Evolutionary conservation across 2,797 vertebrate genomes (phyloP).

Genomic region (Momotus momota): DNA sequence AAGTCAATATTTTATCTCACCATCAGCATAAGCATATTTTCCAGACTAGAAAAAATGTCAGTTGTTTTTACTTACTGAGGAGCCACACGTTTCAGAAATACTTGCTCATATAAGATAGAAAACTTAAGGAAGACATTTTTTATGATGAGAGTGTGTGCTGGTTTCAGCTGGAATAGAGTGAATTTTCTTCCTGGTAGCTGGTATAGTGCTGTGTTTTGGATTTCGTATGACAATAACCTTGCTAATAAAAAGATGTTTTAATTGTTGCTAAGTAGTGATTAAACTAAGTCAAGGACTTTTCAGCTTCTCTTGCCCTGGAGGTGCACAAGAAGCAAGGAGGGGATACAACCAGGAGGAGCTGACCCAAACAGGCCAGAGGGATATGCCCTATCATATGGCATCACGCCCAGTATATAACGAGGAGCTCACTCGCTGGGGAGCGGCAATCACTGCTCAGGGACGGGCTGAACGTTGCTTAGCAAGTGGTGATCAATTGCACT

Average conservation of each 20-base stretch:
- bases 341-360: background rate
- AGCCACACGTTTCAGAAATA: background rate
- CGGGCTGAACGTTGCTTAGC: accelerated
- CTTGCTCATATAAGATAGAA: accelerated
- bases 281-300: background rate
- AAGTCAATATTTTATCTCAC: background rate
- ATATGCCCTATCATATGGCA: background rate
- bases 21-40: background rate
- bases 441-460: background rate
- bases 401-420: background rate
- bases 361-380: no score
- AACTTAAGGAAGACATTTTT: background rate
- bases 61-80: background rate
- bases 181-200: background rate
- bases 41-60: accelerated
- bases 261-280: no score
- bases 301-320: background rate
- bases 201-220: background rate
- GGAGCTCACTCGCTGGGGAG: background rate
- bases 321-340: background rate
- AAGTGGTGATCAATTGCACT: background rate
- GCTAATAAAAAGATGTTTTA: background rate
- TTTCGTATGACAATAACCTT: no score
- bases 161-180: background rate
- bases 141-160: accelerated